A percentile compares a stretch with the other conserved stretches of the same genome.
Conservation (phyloP, 2,113 vertebrate species). For the Equus przewalskii region DNA sequence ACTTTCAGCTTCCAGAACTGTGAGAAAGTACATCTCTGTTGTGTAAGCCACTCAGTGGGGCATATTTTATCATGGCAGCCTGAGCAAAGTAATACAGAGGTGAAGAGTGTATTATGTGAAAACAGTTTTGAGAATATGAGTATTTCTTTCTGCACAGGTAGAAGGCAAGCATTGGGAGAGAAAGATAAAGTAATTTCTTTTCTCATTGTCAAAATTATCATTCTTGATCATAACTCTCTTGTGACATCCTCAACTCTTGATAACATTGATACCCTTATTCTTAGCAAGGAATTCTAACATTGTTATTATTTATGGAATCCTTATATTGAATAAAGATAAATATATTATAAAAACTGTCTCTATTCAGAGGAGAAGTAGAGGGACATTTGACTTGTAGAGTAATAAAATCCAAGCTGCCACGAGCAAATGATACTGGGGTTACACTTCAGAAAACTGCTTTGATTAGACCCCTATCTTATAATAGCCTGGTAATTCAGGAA, state of each 20-base stretch:
- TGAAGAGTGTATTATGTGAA: neutral
- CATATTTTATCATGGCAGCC: neutral
- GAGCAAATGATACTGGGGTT: neutral
- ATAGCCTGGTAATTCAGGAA: neutral
- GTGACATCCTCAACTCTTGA: neutral
- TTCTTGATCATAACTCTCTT: neutral
- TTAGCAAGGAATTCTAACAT: neutral
- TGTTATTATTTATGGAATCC: neutral
- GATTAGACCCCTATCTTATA: neutral
- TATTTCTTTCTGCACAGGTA: neutral
- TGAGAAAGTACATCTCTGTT: neutral
- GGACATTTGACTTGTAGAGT: neutral
- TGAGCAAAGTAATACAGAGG: neutral
- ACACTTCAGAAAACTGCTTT: neutral
- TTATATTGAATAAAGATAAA: neutral
- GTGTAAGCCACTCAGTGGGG: neutral
- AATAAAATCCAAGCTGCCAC: neutral
- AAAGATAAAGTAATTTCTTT: neutral
- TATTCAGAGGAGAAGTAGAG: neutral
- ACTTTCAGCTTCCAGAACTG: too few relatives aligned
- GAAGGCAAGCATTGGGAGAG: neutral
- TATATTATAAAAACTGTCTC: neutral
- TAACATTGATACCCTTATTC: neutral
- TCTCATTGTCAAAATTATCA: neutral
- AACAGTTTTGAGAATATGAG: neutral